These are phyloP conservation scores for Drosophila rhopaloa DNA, from an alignment of 1,140 invertebrate genomes.

Conservation along the genomic window DNA sequence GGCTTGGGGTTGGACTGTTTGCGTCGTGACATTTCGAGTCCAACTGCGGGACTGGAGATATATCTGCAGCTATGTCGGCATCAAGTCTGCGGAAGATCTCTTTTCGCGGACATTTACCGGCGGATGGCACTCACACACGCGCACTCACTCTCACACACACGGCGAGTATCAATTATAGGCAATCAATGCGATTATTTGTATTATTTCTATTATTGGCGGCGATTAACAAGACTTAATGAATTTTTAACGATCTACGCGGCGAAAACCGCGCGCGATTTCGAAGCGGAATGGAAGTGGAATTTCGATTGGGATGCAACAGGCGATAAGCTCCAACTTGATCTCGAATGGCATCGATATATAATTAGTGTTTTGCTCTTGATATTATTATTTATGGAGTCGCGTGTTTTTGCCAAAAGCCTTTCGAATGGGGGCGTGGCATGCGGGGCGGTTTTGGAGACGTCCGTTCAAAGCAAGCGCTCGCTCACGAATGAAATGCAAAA, in stretches of 20 bases:
- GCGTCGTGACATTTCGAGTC: constrained; percentile 85
- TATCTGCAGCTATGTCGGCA: constrained; percentile 55
- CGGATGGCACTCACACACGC: constrained; percentile 24
- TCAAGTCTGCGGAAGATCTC: constrained; percentile 47
- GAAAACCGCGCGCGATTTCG: constrained; percentile 52
- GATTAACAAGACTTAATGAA: constrained; percentile 70
- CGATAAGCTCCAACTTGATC: background rate
- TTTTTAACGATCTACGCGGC: constrained; percentile 63
- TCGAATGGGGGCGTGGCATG: constrained; percentile 28
- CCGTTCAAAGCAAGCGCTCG: constrained; percentile 59
- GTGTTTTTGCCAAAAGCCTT: constrained; percentile 37
- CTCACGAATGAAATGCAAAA: constrained; percentile 48
- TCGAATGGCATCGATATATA: constrained; percentile 8
- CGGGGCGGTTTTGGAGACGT: constrained; percentile 39
- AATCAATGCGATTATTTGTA: constrained; percentile 46
- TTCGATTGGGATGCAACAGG: constrained; percentile 28
- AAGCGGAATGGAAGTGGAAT: constrained; percentile 12
- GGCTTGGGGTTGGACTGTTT: constrained; percentile 87
- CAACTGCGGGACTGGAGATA: constrained; percentile 41
- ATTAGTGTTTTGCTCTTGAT: constrained; percentile 11
- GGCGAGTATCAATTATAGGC: constrained; percentile 45
- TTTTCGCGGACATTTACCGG: constrained; percentile 61
- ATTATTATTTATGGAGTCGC: constrained; percentile 30
- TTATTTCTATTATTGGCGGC: constrained; percentile 39
- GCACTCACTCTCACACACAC: constrained; percentile 27